Percentiles rank a stretch among this genome's conserved stretches.
These are phyloP conservation scores for Brachypodius melanocephalos DNA, from an alignment of 2,113 vertebrate genomes.

Conservation along the genomic window DNA sequence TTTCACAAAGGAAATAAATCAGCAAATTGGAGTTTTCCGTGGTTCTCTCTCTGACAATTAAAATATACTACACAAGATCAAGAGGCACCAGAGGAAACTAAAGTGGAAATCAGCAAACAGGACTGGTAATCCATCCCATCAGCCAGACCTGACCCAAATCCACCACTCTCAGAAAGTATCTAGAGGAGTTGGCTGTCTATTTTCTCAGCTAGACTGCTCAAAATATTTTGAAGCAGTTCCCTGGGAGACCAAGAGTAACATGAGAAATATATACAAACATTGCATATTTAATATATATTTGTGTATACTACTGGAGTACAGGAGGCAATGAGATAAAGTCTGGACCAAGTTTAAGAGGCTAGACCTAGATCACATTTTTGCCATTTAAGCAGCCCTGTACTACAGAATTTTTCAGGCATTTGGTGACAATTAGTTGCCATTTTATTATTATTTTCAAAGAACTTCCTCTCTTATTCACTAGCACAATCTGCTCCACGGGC, in stretches of 20 bases:
- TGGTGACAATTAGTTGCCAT: background rate
- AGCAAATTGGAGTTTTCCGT: background rate
- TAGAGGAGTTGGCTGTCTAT: background rate
- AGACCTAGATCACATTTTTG: background rate
- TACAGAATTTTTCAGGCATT: background rate
- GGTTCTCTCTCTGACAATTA: background rate
- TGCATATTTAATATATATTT: background rate
- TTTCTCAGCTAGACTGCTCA: background rate
- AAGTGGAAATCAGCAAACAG: background rate
- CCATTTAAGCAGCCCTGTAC: background rate
- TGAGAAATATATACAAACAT: background rate
- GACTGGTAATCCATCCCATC: background rate
- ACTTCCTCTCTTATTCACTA: background rate
- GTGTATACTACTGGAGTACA: background rate
- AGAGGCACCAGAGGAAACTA: background rate
- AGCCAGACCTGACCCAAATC: background rate
- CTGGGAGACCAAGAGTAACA: background rate
- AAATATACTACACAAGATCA: background rate
- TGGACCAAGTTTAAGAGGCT: background rate
- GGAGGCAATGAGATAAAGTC: background rate
- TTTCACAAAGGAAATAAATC: slow-evolving; percentile 10
- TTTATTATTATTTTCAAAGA: background rate
- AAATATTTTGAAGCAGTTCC: background rate
- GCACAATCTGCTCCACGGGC: background rate
- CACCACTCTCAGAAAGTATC: background rate